Percentiles rank a stretch among this genome's conserved stretches.
These are phyloP conservation scores for Apodemus speciosus DNA, from an alignment of 2,113 vertebrate species.

Conservation along the genomic window DNA sequence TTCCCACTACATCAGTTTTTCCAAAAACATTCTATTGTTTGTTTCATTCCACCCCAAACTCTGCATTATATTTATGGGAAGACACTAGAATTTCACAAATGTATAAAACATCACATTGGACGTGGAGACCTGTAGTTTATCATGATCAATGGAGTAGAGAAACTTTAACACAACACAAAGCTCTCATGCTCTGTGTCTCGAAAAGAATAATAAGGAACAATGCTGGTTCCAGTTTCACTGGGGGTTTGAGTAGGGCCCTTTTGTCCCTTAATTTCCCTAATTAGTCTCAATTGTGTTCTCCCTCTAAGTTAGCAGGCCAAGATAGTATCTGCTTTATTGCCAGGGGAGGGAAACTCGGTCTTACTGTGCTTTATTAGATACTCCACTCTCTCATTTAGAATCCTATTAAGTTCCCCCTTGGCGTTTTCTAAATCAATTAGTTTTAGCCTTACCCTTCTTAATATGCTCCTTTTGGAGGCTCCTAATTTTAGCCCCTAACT, in stretches of 20 bases:
- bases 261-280: conserved; percentile 80
- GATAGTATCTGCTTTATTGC: conserved; percentile 75
- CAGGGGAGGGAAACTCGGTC: conserved; percentile 75
- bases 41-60: not conserved
- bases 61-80: not conserved
- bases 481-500: conserved; percentile 81
- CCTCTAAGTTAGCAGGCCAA: conserved; percentile 73
- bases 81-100: not conserved
- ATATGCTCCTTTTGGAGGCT: conserved; percentile 81
- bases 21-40: not conserved
- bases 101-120: not conserved
- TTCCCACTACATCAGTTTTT: not conserved
- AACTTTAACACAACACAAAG: conserved; percentile 41
- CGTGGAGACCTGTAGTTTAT: not conserved
- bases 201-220: conserved; percentile 67
- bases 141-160: conserved; percentile 23
- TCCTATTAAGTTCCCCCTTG: conserved; percentile 82
- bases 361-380: conserved; percentile 78
- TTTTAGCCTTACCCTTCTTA: conserved; percentile 82
- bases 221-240: conserved; percentile 53
- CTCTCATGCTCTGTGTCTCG: conserved; percentile 27
- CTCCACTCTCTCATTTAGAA: conserved; percentile 81
- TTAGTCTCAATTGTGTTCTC: conserved; percentile 78
- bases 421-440: conserved; percentile 84
- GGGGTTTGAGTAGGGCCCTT: conserved; percentile 66